These are phyloP conservation scores for Phyllostomus discolor DNA, from an alignment of 2,113 vertebrate genomes.

Conservation along the genomic window DNA sequence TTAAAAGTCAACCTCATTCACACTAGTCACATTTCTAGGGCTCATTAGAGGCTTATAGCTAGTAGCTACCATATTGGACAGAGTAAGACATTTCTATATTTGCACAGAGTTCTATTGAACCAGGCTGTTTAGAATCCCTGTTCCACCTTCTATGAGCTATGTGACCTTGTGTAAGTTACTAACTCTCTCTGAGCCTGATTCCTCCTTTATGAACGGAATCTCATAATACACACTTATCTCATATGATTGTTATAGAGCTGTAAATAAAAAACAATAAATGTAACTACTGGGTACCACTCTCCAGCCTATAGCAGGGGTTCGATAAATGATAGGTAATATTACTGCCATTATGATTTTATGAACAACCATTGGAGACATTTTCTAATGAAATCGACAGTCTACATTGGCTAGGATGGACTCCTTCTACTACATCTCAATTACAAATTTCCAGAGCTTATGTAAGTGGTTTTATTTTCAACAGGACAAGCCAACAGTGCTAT, in stretches of 20 bases:
- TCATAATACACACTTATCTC: background rate
- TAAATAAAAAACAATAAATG: background rate
- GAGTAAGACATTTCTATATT: background rate
- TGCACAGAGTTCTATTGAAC: background rate
- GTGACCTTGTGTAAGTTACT: background rate
- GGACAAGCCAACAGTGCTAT: background rate
- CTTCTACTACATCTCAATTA: background rate
- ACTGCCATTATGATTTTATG: background rate
- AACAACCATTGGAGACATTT: background rate
- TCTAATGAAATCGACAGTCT: background rate
- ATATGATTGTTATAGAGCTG: background rate
- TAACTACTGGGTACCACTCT: background rate
- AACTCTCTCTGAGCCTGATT: background rate
- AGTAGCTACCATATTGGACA: background rate
- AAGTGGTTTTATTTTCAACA: background rate
- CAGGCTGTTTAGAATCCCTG: background rate
- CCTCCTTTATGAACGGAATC: background rate
- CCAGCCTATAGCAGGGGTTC: background rate
- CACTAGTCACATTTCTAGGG: background rate
- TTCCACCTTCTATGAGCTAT: background rate
- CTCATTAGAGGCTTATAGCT: background rate
- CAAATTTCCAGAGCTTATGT: conserved; percentile 1
- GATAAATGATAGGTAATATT: background rate
- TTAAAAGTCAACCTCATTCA: background rate
- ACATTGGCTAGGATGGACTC: background rate